Evolutionary conservation across 2,797 vertebrate genomes (phyloP), one percentile per base, ranked within the genome.

Genomic region (Etheostoma perlongum): DNA sequence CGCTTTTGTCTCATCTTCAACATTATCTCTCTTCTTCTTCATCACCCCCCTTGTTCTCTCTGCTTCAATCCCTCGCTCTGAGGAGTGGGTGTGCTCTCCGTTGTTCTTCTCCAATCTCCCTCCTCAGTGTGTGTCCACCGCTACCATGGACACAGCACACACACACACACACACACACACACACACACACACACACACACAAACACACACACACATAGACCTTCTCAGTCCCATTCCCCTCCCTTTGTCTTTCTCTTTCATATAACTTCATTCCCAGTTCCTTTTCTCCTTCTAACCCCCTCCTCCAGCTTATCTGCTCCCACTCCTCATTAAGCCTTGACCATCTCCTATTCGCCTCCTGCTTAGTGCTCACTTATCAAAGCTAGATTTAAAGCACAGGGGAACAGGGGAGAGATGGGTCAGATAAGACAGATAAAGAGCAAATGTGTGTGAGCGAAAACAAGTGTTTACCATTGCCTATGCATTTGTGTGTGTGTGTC

Each of bases 91-190:
- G 94, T 95, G 95, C 93, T 95, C 86, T 65, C 65, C 6, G 40
- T 86, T 83, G 79, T 91, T 86, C 84, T 88, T 67, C 89, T 90
- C 85, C 93, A 95, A 95, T 96, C 92, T 93, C 88, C 89, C 67
- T 47, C 82, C 94, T 88, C 94, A 90, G 94, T 92, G 84, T 92
- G 95, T 92, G 91, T 89, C 88, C 90, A 44, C 78, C 4, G 85
- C 91, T 92, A 64, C 91, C 90, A 92, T 88, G 89, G 91, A 93
- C 90, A 93, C 90, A 81, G 85, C 88, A 88, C 88, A 92, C 81
- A 67, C 57, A 72, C 57, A 44, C 36, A 51, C 49, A 54, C 55
- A 66, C 77, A 68, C 72, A 52, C 23, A 69, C 68, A 58, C 69
- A 58, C 64, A 60, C 48, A 48, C 73, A 78, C 64, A 70, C 70